Base-by-base conservation (phyloP, 2,888 invertebrate genomes). In the Venusia cambrica region DNA sequence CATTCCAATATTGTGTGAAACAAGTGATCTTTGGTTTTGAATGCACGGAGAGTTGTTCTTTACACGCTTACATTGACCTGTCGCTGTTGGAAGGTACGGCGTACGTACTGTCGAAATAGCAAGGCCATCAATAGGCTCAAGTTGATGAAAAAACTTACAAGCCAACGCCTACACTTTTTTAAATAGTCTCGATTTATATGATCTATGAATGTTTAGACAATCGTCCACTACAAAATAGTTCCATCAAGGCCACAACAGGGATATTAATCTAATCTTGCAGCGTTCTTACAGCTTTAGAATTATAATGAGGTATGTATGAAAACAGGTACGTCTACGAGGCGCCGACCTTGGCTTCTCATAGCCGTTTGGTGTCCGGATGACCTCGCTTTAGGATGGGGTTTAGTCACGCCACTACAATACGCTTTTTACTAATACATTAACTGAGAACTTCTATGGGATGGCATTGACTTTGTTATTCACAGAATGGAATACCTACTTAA, bases 331-430 rank as follows among this genome's bases (percentile, higher is more conserved):
- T n/a, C n/a, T n/a, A n/a, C n/a, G n/a, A 41, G 48, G 44, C 31
- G 45, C 30, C 58, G 74, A 66, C 81, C 81, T 81, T 80, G 80
- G 66, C 53, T 56, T 48, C 54, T 57, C 60, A 52, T 53, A 51
- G 62, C 73, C 75, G 69, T 81, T 80, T 74, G 71, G 72, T 73
- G 58, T 64, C 62, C 62, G 54, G 62, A 51, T 69, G 77, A 68
- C 83, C 83, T 83, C 80, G 81, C 57, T 46, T 62, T 57, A 55
- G 58, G 67, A 80, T 78, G 75, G 68, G 58, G 54, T 72, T 76
- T 73, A 70, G 78, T 73, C 80, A 81, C 79, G 81, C 73, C 54
- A 66, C 45, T 64, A 55, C 52, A 59, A 51, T 53, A 48, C 47
- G 48, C 44, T 45, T 37, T 48, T 46, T 54, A 53, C 51, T 31